These are phyloP conservation scores for Nibea albiflora DNA, from an alignment of 2,113 vertebrate species.

Conservation along the genomic window DNA sequence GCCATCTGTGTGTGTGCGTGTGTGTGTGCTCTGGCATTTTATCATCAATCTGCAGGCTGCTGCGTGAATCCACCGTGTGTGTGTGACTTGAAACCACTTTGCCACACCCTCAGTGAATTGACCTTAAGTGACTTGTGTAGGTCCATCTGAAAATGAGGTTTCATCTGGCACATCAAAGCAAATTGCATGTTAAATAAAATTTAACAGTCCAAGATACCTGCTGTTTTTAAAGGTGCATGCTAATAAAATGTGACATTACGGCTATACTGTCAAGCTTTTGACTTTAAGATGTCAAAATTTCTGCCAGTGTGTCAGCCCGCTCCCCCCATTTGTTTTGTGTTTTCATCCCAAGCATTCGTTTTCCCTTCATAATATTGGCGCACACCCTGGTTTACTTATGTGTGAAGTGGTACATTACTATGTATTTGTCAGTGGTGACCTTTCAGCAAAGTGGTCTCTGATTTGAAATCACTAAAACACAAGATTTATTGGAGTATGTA, in stretches of 20 bases:
- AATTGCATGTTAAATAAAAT: neutral
- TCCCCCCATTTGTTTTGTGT: constrained; percentile 4
- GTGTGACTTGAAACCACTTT: neutral
- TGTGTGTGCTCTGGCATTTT: neutral
- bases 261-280: neutral
- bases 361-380: neutral
- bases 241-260: neutral
- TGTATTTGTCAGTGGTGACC: neutral
- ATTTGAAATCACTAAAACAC: neutral
- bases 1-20: neutral
- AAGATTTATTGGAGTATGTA: neutral
- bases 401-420: neutral
- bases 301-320: neutral
- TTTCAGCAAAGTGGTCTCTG: neutral
- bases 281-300: neutral
- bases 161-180: too few relatives aligned
- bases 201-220: neutral
- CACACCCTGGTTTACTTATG: neutral
- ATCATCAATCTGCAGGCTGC: neutral
- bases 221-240: neutral
- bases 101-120: constrained; percentile 22
- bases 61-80: neutral
- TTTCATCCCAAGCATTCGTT: constrained; percentile 12
- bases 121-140: neutral
- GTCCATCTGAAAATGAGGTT: neutral